A percentile compares a stretch with the other conserved stretches of the same genome.
phyloP scores from a whole-genome alignment of 1,140 invertebrate genomes.

The Zaprionus davidi region DNA sequence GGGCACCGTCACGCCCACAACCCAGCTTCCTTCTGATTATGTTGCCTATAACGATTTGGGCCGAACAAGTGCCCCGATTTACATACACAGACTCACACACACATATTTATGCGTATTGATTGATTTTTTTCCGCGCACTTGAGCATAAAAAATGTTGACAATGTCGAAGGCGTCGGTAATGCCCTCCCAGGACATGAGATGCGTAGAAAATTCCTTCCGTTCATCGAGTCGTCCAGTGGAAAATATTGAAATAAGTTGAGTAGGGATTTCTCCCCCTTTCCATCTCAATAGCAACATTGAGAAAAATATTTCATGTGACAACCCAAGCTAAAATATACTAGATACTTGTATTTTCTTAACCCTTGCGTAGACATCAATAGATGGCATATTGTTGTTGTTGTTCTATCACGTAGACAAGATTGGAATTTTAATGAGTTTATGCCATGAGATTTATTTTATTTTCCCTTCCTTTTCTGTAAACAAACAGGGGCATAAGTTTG shows the following conservation, averaged over 20 bases:
- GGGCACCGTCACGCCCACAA: slow-evolving; percentile 18
- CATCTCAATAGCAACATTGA: slow-evolving; percentile 69
- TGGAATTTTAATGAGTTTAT: slow-evolving; percentile 75
- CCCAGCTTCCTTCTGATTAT: not conserved
- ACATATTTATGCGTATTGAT: slow-evolving; percentile 51
- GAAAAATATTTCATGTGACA: slow-evolving; percentile 69
- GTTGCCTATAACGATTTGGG: slow-evolving; percentile 11
- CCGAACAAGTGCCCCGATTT: slow-evolving; percentile 15
- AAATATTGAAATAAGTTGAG: slow-evolving; percentile 40
- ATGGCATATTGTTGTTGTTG: slow-evolving; percentile 23
- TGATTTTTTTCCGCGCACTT: slow-evolving; percentile 51
- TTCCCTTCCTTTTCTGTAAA: slow-evolving; percentile 13
- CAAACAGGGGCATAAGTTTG: not conserved
- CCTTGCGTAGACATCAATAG: slow-evolving; percentile 1
- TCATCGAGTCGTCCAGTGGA: slow-evolving; percentile 25
- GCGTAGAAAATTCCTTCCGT: slow-evolving; percentile 39
- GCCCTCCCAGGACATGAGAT: slow-evolving; percentile 57
- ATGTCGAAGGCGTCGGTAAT: slow-evolving; percentile 50
- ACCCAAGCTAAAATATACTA: slow-evolving; percentile 4
- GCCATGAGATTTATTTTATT: slow-evolving; percentile 52
- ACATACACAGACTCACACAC: not conserved
- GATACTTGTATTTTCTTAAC: slow-evolving; percentile 3
- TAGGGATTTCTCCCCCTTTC: slow-evolving; percentile 6
- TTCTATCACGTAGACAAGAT: slow-evolving; percentile 50
- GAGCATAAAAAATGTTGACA: slow-evolving; percentile 57